Conservation (phyloP, 2,113 vertebrate species). For the Apodemus speciosus region DNA sequence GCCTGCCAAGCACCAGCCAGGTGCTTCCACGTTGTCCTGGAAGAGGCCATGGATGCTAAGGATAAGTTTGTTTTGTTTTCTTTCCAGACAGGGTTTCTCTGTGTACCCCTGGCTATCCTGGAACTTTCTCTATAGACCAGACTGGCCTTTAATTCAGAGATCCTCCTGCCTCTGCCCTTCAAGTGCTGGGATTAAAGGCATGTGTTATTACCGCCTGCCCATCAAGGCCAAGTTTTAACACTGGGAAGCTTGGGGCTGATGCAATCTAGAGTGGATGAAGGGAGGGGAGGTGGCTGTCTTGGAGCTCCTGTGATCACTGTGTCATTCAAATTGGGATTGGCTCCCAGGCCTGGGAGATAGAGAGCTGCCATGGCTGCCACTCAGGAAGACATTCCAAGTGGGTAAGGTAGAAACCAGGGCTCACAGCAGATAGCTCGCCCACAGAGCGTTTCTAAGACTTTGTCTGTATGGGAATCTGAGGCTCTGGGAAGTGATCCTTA, state of each 20-base stretch:
- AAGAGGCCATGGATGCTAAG: no score
- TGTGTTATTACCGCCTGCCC: not conserved
- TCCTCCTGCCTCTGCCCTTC: not conserved
- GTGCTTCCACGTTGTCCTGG: not conserved
- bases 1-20: not conserved
- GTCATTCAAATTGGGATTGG: not conserved
- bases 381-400: not conserved
- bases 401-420: not conserved
- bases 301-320: not conserved
- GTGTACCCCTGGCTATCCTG: not conserved
- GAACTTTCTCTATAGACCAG: not conserved
- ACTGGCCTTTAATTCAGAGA: not conserved
- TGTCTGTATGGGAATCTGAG: not conserved
- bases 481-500: not conserved
- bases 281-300: rapidly evolving
- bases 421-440: no score
- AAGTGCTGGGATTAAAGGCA: not conserved
- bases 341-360: not conserved
- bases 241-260: not conserved
- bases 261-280: no score
- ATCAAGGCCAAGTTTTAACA: not conserved
- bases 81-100: not conserved
- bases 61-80: not conserved
- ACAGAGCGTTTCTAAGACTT: not conserved
- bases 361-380: rapidly evolving